A percentile compares a stretch with the other conserved stretches of the same genome.
Conservation (phyloP, 1,140 invertebrate genomes). For the Adelges cooleyi region DNA sequence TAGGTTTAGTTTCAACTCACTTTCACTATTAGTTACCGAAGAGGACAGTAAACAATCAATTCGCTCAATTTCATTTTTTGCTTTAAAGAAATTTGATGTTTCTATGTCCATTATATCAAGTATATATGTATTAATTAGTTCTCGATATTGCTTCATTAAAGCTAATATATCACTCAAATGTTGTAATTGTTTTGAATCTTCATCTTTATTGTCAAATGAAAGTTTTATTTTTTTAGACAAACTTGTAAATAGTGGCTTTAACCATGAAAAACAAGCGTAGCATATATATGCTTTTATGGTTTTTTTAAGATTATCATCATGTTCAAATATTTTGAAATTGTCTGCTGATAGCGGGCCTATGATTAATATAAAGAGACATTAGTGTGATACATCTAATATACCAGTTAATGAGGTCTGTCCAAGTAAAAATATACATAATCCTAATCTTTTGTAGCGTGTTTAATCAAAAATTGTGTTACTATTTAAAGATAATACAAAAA, state of each 20-base stretch:
- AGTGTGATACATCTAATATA: neutral
- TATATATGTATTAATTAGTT: neutral
- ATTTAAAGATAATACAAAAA: too few species aligned
- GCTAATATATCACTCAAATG: neutral
- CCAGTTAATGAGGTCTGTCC: too few species aligned
- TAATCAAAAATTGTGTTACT: too few species aligned
- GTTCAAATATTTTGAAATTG: neutral
- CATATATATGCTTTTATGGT: slow-evolving; percentile 4
- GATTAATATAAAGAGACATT: neutral
- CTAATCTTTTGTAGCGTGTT: too few species aligned
- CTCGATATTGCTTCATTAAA: neutral
- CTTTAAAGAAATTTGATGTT: slow-evolving; percentile 3
- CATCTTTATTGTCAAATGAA: neutral
- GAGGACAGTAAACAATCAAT: neutral
- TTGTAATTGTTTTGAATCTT: neutral
- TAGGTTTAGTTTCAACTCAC: too few species aligned
- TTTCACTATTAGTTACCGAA: neutral
- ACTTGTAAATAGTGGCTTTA: slow-evolving; percentile 2
- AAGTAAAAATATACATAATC: too few species aligned
- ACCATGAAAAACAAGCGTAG: slow-evolving; percentile 11
- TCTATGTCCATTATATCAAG: neutral
- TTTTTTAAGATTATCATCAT: neutral
- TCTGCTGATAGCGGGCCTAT: slow-evolving; percentile 5
- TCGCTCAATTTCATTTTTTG: slow-evolving; percentile 17
- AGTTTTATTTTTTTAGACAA: slow-evolving; percentile 1